Conservation (phyloP, 2,113 vertebrate species). For the Sorex araneus region DNA sequence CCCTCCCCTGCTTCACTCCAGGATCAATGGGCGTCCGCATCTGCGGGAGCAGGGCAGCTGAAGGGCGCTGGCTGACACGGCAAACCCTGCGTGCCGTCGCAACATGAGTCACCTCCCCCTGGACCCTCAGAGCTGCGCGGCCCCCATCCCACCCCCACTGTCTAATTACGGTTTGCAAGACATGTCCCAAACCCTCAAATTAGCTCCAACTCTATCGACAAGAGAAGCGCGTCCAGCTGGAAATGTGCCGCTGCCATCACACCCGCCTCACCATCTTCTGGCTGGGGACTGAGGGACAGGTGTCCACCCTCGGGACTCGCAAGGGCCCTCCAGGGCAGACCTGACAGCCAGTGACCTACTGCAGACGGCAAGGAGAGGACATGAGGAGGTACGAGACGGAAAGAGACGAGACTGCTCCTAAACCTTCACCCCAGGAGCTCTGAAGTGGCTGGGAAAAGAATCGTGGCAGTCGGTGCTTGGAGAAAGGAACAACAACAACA, state of each 20-base stretch:
- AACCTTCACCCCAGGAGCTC: slow-evolving; percentile 58
- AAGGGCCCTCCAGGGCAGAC: background rate
- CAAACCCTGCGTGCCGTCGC: slow-evolving; percentile 18
- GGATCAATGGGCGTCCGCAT: slow-evolving; percentile 29
- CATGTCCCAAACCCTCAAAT: slow-evolving; percentile 70
- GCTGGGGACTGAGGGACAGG: slow-evolving; percentile 70
- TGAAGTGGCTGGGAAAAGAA: background rate
- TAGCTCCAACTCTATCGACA: slow-evolving; percentile 56
- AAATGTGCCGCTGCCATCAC: slow-evolving; percentile 32
- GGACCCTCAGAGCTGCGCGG: slow-evolving; percentile 52
- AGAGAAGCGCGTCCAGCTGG: slow-evolving; percentile 55
- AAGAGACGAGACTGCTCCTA: slow-evolving; percentile 36
- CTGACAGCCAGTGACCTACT: background rate
- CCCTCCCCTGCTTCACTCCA: slow-evolving; percentile 30
- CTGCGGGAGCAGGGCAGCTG: slow-evolving; percentile 71
- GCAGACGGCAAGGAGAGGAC: slow-evolving; percentile 8
- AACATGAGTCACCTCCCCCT: slow-evolving; percentile 30
- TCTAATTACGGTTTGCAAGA: slow-evolving; percentile 57
- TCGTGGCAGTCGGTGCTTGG: slow-evolving; percentile 37
- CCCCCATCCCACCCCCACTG: background rate
- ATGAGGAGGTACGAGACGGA: background rate
- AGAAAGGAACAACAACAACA: slow-evolving; percentile 57
- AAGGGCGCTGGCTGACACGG: slow-evolving; percentile 77
- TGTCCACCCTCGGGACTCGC: slow-evolving; percentile 62
- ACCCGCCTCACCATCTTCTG: slow-evolving; percentile 54